A percentile compares a stretch with the other conserved stretches of the same genome.
Evolutionary conservation across 2,113 vertebrate genomes (phyloP).

Genomic region (Odontesthes bonariensis): DNA sequence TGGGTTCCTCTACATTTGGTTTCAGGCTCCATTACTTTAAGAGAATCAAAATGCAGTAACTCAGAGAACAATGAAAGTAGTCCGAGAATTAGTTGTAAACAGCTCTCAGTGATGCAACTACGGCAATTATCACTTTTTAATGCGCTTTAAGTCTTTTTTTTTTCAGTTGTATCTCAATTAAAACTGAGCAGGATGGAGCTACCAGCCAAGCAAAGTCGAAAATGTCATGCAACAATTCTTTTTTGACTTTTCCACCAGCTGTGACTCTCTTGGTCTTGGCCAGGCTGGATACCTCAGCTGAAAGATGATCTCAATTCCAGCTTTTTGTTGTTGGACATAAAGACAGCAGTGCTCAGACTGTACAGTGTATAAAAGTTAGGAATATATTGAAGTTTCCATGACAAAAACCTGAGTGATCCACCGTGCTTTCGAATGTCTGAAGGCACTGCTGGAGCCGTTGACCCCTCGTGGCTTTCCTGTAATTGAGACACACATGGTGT

Average conservation of each 20-base stretch:
- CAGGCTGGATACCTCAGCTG: slow-evolving; percentile 64
- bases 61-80: slow-evolving; percentile 48
- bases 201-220: slow-evolving; percentile 5
- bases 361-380: neutral
- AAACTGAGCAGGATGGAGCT: slow-evolving; percentile 10
- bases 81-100: too few relatives aligned
- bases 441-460: slow-evolving; percentile 43
- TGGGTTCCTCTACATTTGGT: slow-evolving; percentile 1
- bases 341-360: slow-evolving; percentile 5
- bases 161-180: slow-evolving; percentile 4
- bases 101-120: slow-evolving; percentile 15
- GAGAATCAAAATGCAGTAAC: slow-evolving; percentile 31
- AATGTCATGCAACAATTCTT: slow-evolving; percentile 10
- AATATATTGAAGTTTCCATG: slow-evolving; percentile 15
- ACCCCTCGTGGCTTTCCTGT: slow-evolving; percentile 53
- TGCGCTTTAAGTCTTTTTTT: neutral
- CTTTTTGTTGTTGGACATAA: slow-evolving; percentile 21
- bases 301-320: slow-evolving; percentile 42
- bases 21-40: slow-evolving; percentile 17
- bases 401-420: slow-evolving; percentile 20
- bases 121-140: slow-evolving; percentile 6
- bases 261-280: slow-evolving; percentile 26
- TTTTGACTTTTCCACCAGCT: slow-evolving; percentile 18
- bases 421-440: slow-evolving; percentile 34
- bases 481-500: slow-evolving; percentile 78